Conservation (phyloP, 2,113 vertebrate genomes). For the Quiscalus mexicanus region DNA sequence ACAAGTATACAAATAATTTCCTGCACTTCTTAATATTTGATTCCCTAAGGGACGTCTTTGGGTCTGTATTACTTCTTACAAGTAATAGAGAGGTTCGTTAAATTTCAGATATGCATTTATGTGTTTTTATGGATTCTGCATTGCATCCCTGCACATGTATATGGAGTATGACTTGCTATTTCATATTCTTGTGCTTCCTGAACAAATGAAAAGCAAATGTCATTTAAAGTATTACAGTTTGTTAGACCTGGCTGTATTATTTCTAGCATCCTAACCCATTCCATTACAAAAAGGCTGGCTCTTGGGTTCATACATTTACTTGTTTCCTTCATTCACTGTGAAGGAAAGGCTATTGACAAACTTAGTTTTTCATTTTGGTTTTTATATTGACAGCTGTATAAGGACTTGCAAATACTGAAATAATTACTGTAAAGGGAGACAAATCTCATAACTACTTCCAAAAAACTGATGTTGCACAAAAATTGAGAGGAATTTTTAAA, state of each 20-base stretch:
- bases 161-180: background rate
- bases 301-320: background rate
- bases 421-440: background rate
- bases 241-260: background rate
- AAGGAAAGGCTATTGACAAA: background rate
- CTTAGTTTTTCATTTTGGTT: background rate
- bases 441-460: background rate
- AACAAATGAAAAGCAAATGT: background rate
- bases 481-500: background rate
- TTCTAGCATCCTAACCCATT: background rate
- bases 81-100: background rate
- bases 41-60: background rate
- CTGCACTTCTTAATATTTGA: background rate
- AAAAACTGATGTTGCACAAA: background rate
- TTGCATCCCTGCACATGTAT: fast-evolving
- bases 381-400: background rate
- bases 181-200: background rate
- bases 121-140: background rate
- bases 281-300: background rate
- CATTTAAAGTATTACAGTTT: background rate
- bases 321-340: background rate
- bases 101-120: background rate
- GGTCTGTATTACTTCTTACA: background rate
- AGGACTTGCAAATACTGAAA: background rate
- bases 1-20: background rate